Percentiles rank a stretch among this genome's conserved stretches.
These are phyloP conservation scores for Intellagama lesueurii DNA, from an alignment of 2,797 vertebrate species.

Conservation along the genomic window DNA sequence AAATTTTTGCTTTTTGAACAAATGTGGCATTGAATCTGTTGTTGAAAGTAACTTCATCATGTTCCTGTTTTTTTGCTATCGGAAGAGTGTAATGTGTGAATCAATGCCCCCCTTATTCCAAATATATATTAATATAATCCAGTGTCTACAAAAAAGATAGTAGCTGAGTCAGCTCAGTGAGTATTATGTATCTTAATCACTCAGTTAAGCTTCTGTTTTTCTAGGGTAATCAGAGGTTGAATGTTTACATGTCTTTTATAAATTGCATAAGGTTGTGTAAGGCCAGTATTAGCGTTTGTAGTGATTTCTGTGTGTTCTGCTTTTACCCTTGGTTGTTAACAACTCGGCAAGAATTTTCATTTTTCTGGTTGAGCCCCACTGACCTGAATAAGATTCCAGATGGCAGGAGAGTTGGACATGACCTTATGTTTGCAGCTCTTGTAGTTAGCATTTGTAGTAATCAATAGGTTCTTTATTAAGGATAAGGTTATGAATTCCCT, in stretches of 20 bases:
- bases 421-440: conserved; percentile 68
- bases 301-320: neutral
- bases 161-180: neutral
- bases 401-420: conserved; percentile 48
- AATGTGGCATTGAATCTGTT: neutral
- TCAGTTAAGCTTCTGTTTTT: neutral
- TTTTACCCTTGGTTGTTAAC: conserved; percentile 14
- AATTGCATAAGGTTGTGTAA: neutral
- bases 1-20: neutral
- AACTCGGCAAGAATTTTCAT: conserved; percentile 22
- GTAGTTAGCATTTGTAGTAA: conserved; percentile 72
- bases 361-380: conserved; percentile 45
- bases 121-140: neutral
- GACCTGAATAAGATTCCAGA: conserved; percentile 60
- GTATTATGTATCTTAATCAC: neutral
- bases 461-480: conserved; percentile 73
- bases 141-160: neutral
- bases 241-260: conserved; percentile 11
- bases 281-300: neutral
- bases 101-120: neutral
- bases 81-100: neutral
- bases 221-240: neutral
- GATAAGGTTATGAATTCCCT: conserved; percentile 66
- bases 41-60: neutral
- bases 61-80: neutral